Evolutionary conservation across 23 tunicate species (phyloP).

Genomic region (Styela plicata): DNA sequence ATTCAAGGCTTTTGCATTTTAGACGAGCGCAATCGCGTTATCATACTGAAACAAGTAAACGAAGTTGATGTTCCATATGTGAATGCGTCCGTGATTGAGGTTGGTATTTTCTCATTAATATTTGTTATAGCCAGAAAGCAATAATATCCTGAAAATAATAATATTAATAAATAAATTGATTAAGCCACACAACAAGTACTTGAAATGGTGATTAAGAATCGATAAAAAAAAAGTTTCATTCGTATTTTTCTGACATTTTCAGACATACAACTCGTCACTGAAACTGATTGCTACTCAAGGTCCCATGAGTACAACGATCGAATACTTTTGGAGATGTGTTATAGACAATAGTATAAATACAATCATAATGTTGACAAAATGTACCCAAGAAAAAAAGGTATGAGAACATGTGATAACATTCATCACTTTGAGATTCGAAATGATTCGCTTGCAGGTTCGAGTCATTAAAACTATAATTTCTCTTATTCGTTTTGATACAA

Average conservation of each 20-base stretch:
- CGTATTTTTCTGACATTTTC: no score
- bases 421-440: no score
- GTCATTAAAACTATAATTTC: no score
- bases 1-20: no score
- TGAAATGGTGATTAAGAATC: no score
- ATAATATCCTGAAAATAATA: no score
- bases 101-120: background rate
- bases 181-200: no score
- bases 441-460: no score
- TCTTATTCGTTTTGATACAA: no score
- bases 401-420: no score
- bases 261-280: conserved; percentile 52
- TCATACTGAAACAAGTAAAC: conserved; percentile 39
- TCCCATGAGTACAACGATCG: conserved; percentile 47
- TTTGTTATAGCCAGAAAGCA: background rate
- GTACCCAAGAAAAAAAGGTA: background rate
- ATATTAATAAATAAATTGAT: no score
- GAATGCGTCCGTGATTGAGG: conserved; percentile 59
- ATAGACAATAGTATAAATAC: conserved; percentile 61
- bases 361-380: conserved; percentile 41
- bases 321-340: conserved; percentile 79
- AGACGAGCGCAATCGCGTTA: conserved; percentile 66
- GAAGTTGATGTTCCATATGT: conserved; percentile 43
- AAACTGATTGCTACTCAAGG: conserved; percentile 62
- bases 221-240: no score